phyloP scores from a whole-genome alignment of 2,888 invertebrate species.

The Noctua janthe region DNA sequence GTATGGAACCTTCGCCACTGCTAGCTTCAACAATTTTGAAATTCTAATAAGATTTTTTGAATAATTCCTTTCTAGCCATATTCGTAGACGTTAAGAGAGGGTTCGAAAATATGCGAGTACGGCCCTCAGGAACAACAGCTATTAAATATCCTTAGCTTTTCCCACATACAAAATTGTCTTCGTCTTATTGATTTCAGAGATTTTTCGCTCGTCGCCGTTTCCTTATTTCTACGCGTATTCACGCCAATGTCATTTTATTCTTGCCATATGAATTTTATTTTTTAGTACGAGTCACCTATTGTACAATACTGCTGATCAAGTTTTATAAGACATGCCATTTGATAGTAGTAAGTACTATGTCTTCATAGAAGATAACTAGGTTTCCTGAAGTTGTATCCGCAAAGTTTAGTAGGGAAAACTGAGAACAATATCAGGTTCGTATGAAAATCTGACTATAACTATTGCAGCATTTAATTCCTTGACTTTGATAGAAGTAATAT shows the following conservation, averaged over 20 bases:
- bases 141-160: constrained; percentile 42
- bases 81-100: constrained; percentile 24
- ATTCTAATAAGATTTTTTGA: background rate
- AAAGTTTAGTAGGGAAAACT: background rate
- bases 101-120: constrained; percentile 30
- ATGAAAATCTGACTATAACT: background rate
- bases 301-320: constrained; percentile 11
- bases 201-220: constrained; percentile 34
- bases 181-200: constrained; percentile 45
- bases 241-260: constrained; percentile 36
- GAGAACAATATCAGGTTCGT: background rate
- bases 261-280: constrained; percentile 45
- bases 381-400: background rate
- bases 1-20: too few species aligned
- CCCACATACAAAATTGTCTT: constrained; percentile 44
- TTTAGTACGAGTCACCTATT: constrained; percentile 9
- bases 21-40: constrained; percentile 6
- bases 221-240: constrained; percentile 36
- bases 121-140: constrained; percentile 28
- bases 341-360: background rate
- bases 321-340: constrained; percentile 8
- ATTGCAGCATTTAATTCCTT: background rate
- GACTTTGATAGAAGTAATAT: background rate
- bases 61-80: constrained; percentile 5
- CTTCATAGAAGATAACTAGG: background rate